Percentiles rank a stretch among this genome's conserved stretches.
phyloP scores from a whole-genome alignment of 2,888 invertebrate genomes.

The Nemoura dubitans region DNA sequence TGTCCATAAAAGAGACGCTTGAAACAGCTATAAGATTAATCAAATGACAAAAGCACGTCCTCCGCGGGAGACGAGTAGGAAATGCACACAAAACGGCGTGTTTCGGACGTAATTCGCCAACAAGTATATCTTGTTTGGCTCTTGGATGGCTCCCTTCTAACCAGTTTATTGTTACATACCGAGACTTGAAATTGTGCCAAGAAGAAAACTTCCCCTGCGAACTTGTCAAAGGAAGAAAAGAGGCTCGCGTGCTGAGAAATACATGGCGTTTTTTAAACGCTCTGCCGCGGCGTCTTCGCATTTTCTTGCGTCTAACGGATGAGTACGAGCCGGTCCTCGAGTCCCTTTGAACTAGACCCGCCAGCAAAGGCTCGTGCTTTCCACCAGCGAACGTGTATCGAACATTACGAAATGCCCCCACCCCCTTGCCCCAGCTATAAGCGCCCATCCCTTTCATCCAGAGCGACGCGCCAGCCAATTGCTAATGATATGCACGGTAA shows the following conservation, averaged over 20 bases:
- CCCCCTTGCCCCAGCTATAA: background rate
- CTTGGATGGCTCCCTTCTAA: background rate
- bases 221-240: background rate
- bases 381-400: background rate
- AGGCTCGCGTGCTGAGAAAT: background rate
- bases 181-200: constrained; percentile 17
- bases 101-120: background rate
- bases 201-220: background rate
- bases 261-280: background rate
- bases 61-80: background rate
- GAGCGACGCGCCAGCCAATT: background rate
- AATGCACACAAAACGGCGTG: background rate
- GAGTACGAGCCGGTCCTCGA: background rate
- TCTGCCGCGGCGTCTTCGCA: background rate
- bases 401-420: background rate
- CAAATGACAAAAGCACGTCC: background rate
- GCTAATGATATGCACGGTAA: background rate
- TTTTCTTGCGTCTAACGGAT: background rate
- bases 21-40: background rate
- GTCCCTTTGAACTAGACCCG: background rate
- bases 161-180: constrained; percentile 27
- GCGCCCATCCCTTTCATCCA: background rate
- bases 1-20: background rate
- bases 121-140: background rate
- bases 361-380: background rate